Base-by-base conservation (phyloP, 2,797 vertebrate genomes). In the Acrocephalus scirpaceus region DNA sequence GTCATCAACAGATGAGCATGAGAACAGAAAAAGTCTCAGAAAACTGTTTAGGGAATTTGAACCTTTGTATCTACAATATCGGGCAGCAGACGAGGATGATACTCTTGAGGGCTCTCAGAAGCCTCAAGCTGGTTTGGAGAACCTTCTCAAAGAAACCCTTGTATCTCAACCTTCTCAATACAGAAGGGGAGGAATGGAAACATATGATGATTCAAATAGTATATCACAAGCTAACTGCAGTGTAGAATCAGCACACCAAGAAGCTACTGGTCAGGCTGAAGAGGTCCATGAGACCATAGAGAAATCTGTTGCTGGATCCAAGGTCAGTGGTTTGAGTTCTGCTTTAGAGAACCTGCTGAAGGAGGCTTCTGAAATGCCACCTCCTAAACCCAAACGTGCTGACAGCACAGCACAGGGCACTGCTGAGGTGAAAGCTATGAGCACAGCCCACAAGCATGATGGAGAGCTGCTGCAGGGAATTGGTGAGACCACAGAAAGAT, bases 221-320 rank as follows among this genome's bases (percentile, higher is more conserved):
- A 3, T 42, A 23, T 84, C 60, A 56, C 72, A 67, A 30, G 66
- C 29, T 30, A 47, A 14, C 9, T 75, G 16, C 57, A 61, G 7
- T 6, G 8, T 47, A 62, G 51, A 75, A 34, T 82, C 90, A 51
- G 10, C 10, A 32, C 25, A 7, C 70, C 90, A 88, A 32, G 72
- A 86, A 66, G 30, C 40, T 82, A 26, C 19, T 22, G 30, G 19
- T 64, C 48, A 72, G 32, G 64, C 51, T 75, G 87, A 95, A 92
- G 96, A 97, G 84, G 70, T 97, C 47, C 53, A 3, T 73, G 97
- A 97, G 62, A 92, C 16, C 14, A 36, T 38, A 60, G 97, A 70
- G 70, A 95, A 92, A 44, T 93, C 67, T 29, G 13, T 88, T 62
- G 86, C 54, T 73, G 85, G 30, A 26, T 80, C 96, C 44, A 89